These are phyloP conservation scores for Neodiprion fabricii DNA, from an alignment of 1,140 invertebrate genomes.

Conservation along the genomic window DNA sequence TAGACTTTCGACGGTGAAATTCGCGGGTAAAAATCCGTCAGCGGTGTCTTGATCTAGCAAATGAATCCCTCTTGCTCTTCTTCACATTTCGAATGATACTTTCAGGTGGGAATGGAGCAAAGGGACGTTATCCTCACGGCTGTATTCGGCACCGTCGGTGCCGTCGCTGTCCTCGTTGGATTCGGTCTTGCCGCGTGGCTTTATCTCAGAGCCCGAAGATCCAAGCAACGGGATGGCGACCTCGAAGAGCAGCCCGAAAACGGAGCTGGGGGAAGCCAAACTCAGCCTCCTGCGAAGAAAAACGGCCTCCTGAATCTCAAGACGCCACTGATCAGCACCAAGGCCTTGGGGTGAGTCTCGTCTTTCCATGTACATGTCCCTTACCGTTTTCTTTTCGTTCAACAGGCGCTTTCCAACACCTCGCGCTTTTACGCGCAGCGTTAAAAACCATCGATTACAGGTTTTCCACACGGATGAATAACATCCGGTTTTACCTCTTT, in stretches of 20 bases:
- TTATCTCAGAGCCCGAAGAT: conserved; percentile 55
- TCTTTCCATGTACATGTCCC: too few relatives aligned
- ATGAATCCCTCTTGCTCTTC: neutral
- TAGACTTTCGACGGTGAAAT: too few relatives aligned
- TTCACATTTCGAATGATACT: conserved; percentile 21
- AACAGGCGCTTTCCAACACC: too few relatives aligned
- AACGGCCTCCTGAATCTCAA: conserved; percentile 80
- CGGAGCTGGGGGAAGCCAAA: conserved; percentile 30
- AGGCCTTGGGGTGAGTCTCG: conserved; percentile 67
- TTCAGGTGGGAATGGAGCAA: conserved; percentile 62
- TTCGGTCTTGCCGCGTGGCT: conserved; percentile 58
- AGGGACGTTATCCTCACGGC: conserved; percentile 60
- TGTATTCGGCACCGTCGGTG: conserved; percentile 59
- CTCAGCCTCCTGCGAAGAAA: conserved; percentile 41
- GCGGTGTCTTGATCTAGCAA: too few relatives aligned
- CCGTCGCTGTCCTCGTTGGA: conserved; percentile 55
- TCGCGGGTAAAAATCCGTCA: too few relatives aligned
- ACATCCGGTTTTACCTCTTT: too few relatives aligned
- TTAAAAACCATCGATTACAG: too few relatives aligned
- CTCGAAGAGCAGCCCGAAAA: conserved; percentile 49
- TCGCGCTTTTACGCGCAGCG: too few relatives aligned
- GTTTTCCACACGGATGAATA: too few relatives aligned
- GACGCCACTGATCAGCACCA: conserved; percentile 76
- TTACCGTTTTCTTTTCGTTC: too few relatives aligned
- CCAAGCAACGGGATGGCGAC: conserved; percentile 51